Percentiles rank a stretch among this genome's conserved stretches.
Evolutionary conservation across 2,888 invertebrate genomes (phyloP).

Genomic region (Mesodorylaimus sp.): DNA sequence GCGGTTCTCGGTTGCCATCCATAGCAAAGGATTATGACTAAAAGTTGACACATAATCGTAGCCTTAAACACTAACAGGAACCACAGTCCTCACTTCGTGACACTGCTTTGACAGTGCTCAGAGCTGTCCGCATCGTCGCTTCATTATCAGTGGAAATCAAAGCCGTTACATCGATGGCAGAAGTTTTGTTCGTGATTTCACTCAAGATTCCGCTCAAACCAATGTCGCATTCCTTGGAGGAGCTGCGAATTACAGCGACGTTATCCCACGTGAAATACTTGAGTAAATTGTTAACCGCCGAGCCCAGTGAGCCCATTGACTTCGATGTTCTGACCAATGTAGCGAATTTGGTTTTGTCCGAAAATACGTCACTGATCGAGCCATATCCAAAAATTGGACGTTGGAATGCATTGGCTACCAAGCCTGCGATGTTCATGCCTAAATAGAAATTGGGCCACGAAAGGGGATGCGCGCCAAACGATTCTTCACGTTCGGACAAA

Average conservation of each 20-base stretch:
- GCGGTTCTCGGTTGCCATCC: neutral
- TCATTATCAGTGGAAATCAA: no score
- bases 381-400: neutral
- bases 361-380: neutral
- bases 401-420: neutral
- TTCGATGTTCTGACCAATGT: neutral
- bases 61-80: no score
- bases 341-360: neutral
- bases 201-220: neutral
- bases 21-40: neutral
- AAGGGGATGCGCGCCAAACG: no score
- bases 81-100: no score
- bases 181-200: no score
- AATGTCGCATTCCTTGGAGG: neutral
- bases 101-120: no score
- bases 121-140: no score
- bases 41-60: no score
- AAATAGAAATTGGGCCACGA: no score
- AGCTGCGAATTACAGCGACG: neutral
- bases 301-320: neutral
- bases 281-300: neutral
- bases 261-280: neutral
- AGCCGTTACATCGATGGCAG: no score
- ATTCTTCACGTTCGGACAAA: no score
- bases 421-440: neutral